Base-by-base conservation (phyloP, 64 coral and sea anemone genomes). In the Stylophora pistillata region DNA sequence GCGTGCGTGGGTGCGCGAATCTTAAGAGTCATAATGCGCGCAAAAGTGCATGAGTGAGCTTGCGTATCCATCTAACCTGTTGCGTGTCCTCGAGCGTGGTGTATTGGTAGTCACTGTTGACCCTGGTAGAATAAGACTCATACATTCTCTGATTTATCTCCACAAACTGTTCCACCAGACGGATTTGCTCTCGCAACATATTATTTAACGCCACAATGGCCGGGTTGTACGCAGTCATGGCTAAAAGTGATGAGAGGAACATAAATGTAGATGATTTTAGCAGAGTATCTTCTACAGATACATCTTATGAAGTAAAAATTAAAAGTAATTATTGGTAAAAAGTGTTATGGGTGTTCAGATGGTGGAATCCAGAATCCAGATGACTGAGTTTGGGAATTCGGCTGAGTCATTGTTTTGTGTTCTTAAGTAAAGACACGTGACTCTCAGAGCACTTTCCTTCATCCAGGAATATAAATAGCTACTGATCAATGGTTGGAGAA, bases 31-130 rank as follows among this genome's bases (percentile, higher is more conserved):
- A 16, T 3, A 13, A 53, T 20, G n/a, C 20, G 63, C 32, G 62
- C 65, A 30, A 23, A 9, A 68, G 23, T 18, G 4, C 20, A 1
- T 3, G 5, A 27, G 15, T 72, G 69, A 16, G 86, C 23, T 14
- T 2, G 60, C 37, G 63, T 79, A 26, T 54, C 20, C 29, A 29
- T 15, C 72, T 54, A 57, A 99, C 96, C 96, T 99, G 78, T 74
- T 92, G 78, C 11, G 96, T 99, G 60, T 99, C 96, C 77, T 99
- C 96, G 15, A 99, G 60, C 12, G 96, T 99, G 15, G 96, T 99
- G 82, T 99, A 99, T 72, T 74, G 76, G 62, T 95, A 95, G 31
- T 75, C 87, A 77, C 82, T 76, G 37, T 92, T 90, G 7, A 91
- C 28, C 56, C 91, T 81, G 25, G 81, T 53, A 32, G 96, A 93